Base-by-base conservation (phyloP, 2,888 invertebrate species). In the Adelphocoris suturalis region DNA sequence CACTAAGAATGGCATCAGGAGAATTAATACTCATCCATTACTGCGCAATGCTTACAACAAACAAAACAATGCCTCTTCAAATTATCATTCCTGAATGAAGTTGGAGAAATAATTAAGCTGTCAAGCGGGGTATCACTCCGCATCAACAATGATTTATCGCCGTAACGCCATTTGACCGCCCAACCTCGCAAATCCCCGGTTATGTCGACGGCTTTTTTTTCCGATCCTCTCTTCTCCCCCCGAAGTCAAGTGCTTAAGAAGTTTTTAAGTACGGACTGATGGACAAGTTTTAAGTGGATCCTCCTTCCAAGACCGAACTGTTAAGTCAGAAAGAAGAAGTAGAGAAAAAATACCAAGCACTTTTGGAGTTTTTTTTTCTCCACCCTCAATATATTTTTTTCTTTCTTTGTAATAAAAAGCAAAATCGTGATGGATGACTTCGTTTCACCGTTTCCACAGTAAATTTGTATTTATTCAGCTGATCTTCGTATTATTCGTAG, bases 371-470 rank as follows among this genome's bases (percentile, higher is more conserved):
- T 81, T 47, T n/a, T 81, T 52, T 48, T 48, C 19, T 28, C 46
- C n/a, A 68, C 19, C 37, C 37, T 37, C 7, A 4, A 37, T 37
- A 37, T 27, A 68, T 68, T 82, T 19, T 11, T 19, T 19, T 52
- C 52, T 48, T 19, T 47, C 81, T 13, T 47, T 68, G n/a, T 68
- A 68, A 19, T n/a, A 19, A 19, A 23, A 68, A 68, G 68, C 52
- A 14, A n/a, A 82, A 82, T 82, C 82, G 52, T 82, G 82, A 82
- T 82, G 52, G 52, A 82, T 82, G 82, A 82, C 82, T 82, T 82
- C 48, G 68, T 68, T 68, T 23, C 68, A 23, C 23, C 68, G 23
- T 68, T 23, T 68, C 7, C 82, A 52, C 52, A 52, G 82, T 82
- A 19, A 13, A 82, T 46, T 23, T 52, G 48, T 82, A 82, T 82